A percentile compares a stretch with the other conserved stretches of the same genome.
These are phyloP conservation scores for Drosophila bocki DNA, from an alignment of 1,140 invertebrate species.

Conservation along the genomic window DNA sequence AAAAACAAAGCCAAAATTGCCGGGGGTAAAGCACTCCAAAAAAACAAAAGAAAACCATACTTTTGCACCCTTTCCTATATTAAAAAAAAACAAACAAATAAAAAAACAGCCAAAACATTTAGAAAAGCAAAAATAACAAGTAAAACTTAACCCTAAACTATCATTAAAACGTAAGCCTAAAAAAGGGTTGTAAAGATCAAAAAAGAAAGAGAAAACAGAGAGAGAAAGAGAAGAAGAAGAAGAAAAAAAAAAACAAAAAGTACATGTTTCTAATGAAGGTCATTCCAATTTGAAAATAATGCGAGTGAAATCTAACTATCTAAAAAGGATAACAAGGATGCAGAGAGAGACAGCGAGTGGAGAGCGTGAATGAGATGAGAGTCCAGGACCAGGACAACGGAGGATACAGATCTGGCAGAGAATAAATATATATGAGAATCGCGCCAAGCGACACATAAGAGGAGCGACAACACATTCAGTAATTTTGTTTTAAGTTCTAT, in stretches of 20 bases:
- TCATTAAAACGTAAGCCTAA: constrained; percentile 54
- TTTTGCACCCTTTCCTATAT: constrained; percentile 73
- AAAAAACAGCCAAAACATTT: constrained; percentile 56
- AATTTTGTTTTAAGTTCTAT: constrained; percentile 83
- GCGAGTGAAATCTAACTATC: constrained; percentile 77
- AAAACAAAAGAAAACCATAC: constrained; percentile 48
- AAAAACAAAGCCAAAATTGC: constrained; percentile 77
- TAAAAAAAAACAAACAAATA: constrained; percentile 49
- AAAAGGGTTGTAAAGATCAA: constrained; percentile 67
- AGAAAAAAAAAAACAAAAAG: constrained; percentile 62
- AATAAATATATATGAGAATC: constrained; percentile 36
- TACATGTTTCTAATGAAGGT: constrained; percentile 84
- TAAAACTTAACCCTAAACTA: constrained; percentile 49
- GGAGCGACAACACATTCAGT: constrained; percentile 70
- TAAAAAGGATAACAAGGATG: constrained; percentile 32
- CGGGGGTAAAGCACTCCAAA: constrained; percentile 64
- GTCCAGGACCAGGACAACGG: constrained; percentile 21
- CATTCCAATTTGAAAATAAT: constrained; percentile 83
- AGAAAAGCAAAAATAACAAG: constrained; percentile 45
- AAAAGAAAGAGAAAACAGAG: constrained; percentile 26
- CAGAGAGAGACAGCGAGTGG: constrained; percentile 40
- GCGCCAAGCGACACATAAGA: constrained; percentile 31
- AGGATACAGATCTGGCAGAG: constrained; percentile 5
- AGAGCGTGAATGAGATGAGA: constrained; percentile 64
- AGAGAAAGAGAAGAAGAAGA: neutral